Evolutionary conservation across 2,888 invertebrate genomes (phyloP).

Genomic region (Tanypteryx hageni): DNA sequence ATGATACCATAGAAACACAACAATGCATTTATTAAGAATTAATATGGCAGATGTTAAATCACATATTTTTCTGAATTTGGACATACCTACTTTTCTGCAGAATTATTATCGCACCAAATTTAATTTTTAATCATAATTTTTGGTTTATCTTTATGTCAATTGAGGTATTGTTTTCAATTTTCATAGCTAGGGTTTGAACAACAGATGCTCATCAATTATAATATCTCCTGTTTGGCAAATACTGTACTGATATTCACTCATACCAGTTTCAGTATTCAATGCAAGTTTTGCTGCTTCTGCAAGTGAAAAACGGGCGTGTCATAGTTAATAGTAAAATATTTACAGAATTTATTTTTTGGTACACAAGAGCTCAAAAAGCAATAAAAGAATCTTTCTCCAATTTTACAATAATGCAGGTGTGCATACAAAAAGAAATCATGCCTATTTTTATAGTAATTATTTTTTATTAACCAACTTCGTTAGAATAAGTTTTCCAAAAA

Average conservation of each 20-base stretch:
- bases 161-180: not conserved
- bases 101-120: no score
- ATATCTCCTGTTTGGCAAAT: conserved; percentile 18
- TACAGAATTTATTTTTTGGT: no score
- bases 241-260: conserved; percentile 29
- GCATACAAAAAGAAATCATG: no score
- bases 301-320: not conserved
- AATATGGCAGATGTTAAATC: not conserved
- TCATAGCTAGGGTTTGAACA: not conserved
- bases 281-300: not conserved
- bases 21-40: not conserved
- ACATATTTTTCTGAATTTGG: not conserved
- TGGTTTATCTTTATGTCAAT: not conserved
- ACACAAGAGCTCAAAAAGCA: no score
- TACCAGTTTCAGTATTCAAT: not conserved
- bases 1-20: not conserved
- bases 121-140: not conserved
- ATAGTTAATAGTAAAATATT: no score
- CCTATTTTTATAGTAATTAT: no score
- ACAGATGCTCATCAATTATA: conserved; percentile 21
- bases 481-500: no score
- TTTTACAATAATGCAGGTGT: no score
- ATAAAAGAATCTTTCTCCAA: no score
- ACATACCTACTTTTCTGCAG: no score
- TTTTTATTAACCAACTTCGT: no score